Conservation (phyloP, 2,797 vertebrate genomes). For the Gymnopithys bicolor region DNA sequence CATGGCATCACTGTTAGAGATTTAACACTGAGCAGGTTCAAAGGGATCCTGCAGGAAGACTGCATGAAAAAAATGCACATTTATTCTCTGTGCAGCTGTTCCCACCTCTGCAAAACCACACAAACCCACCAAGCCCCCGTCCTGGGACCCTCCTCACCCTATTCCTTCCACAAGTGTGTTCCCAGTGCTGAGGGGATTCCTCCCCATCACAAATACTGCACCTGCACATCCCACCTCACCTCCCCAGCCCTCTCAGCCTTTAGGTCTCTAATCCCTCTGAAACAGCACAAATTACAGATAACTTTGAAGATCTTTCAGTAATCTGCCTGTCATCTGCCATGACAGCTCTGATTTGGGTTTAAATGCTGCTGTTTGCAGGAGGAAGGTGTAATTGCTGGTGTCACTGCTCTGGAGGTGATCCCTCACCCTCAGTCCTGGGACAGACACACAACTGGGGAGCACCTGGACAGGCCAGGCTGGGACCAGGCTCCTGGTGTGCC, state of each 20-base stretch:
- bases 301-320: background rate
- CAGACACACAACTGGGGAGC: background rate
- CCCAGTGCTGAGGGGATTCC: background rate
- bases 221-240: background rate
- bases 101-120: background rate
- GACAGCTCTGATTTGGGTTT: constrained; percentile 6
- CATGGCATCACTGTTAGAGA: background rate
- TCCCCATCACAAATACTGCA: background rate
- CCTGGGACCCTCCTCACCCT: background rate
- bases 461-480: background rate
- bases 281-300: background rate
- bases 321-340: background rate
- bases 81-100: background rate
- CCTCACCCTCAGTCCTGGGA: background rate
- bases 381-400: background rate
- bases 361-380: background rate
- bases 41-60: background rate
- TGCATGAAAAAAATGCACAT: background rate
- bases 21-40: background rate
- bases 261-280: background rate
- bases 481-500: background rate
- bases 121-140: background rate
- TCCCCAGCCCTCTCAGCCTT: background rate
- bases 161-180: accelerated
- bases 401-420: background rate